phyloP scores from a whole-genome alignment of 2,888 invertebrate genomes.

The Harmothoe impar region DNA sequence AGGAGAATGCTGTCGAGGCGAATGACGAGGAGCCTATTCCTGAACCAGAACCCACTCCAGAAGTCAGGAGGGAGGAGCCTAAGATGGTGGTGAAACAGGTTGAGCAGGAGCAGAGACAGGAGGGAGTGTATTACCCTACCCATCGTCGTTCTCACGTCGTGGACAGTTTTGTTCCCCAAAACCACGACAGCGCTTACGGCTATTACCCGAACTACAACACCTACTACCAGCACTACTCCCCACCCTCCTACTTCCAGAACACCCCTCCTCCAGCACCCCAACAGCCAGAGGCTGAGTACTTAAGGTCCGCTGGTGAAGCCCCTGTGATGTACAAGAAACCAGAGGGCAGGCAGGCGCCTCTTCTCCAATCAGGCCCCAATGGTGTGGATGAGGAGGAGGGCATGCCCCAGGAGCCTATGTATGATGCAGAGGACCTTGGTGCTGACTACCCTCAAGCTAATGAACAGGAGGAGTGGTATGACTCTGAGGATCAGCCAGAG shows the following conservation, averaged over 20 bases:
- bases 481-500: background rate
- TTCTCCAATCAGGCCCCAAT: background rate
- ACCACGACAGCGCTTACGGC: background rate
- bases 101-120: background rate
- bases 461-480: background rate
- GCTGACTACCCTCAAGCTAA: background rate
- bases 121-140: background rate
- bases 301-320: background rate
- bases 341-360: conserved; percentile 9
- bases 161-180: background rate
- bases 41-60: conserved; percentile 34
- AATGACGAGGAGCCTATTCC: background rate
- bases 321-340: background rate
- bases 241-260: background rate
- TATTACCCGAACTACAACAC: background rate
- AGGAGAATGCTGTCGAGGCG: background rate
- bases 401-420: background rate
- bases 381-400: background rate
- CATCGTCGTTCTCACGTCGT: conserved; percentile 9
- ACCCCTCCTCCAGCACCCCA: background rate
- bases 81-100: background rate
- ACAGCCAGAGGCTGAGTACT: background rate
- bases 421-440: conserved; percentile 15
- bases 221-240: background rate
- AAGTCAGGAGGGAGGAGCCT: background rate